Percentiles rank a stretch among this genome's conserved stretches.
phyloP scores from a whole-genome alignment of 2,113 vertebrate genomes.

The Lates calcarifer region DNA sequence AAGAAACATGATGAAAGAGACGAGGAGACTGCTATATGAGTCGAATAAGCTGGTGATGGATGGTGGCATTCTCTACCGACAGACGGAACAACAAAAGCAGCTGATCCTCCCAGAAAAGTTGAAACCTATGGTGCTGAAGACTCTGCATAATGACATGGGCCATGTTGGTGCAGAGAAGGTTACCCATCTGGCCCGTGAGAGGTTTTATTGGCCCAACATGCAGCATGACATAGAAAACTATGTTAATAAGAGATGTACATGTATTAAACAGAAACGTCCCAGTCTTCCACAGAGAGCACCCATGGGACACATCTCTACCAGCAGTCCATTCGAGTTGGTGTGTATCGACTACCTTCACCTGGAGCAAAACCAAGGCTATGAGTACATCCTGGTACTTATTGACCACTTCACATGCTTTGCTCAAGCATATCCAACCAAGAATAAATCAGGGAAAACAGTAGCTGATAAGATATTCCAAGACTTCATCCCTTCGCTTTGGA shows the following conservation, averaged over 20 bases:
- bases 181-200: too few relatives aligned
- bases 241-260: neutral
- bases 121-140: neutral
- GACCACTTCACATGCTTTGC: too few relatives aligned
- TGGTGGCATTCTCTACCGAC: neutral
- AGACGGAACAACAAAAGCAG: neutral
- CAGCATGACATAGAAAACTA: neutral
- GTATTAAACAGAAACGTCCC: neutral
- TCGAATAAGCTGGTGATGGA: neutral
- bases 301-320: neutral
- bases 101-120: conserved; percentile 1
- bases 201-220: too few relatives aligned
- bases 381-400: too few relatives aligned
- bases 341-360: conserved; percentile 2
- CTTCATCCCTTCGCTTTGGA: too few relatives aligned
- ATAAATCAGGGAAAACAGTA: too few relatives aligned
- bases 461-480: too few relatives aligned
- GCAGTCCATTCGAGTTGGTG: neutral
- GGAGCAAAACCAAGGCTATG: neutral
- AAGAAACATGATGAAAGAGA: conserved; percentile 2
- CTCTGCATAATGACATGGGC: too few relatives aligned
- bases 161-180: too few relatives aligned
- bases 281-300: neutral
- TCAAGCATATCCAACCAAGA: too few relatives aligned
- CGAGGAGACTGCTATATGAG: neutral